Evolutionary conservation across 2,888 invertebrate species (phyloP).

Genomic region (Meiosimyza platycephala): DNA sequence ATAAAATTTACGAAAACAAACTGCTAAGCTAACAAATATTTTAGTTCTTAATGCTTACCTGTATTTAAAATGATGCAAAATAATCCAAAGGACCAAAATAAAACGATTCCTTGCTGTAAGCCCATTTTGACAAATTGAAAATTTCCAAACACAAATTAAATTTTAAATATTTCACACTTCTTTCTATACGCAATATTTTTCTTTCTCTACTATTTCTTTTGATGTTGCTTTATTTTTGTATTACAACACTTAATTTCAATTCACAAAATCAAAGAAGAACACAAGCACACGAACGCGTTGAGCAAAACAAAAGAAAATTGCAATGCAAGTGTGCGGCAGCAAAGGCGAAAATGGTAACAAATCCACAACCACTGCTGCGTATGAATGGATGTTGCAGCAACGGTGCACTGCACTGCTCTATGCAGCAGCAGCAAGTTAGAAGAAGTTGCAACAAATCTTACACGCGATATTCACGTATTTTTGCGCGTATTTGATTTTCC

Average conservation of each 20-base stretch:
- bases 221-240: constrained; percentile 5
- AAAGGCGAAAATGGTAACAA: constrained; percentile 17
- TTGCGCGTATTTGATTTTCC: background rate
- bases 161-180: background rate
- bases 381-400: constrained; percentile 1
- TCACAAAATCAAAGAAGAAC: constrained; percentile 28
- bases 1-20: too few relatives aligned
- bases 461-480: constrained; percentile 27
- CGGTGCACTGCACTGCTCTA: background rate
- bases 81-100: constrained; percentile 64
- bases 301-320: background rate
- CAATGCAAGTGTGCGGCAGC: background rate
- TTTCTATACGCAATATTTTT: background rate
- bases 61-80: constrained; percentile 60
- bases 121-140: constrained; percentile 52
- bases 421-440: background rate
- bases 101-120: constrained; percentile 55
- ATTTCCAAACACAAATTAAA: constrained; percentile 10
- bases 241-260: constrained; percentile 25
- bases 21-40: background rate
- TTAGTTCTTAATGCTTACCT: constrained; percentile 54
- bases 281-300: constrained; percentile 5
- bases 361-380: background rate
- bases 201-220: background rate
- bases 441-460: constrained; percentile 6